Evolutionary conservation across 2,113 vertebrate species (phyloP).

Genomic region (Heterochromis multidens): DNA sequence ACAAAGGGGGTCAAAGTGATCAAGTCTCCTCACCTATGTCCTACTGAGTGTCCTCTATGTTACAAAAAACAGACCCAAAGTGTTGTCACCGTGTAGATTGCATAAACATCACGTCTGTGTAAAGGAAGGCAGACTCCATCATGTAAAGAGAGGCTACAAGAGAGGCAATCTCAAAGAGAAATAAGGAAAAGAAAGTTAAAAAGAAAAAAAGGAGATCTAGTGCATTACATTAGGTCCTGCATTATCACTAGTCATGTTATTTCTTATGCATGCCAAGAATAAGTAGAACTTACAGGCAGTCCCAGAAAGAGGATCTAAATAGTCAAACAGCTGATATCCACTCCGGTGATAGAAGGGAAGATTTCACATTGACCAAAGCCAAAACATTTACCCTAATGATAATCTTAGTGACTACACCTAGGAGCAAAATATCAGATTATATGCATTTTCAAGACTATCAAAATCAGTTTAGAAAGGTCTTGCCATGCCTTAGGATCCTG

Average conservation of each 20-base stretch:
- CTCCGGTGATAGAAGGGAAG: slow-evolving; percentile 92
- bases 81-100: slow-evolving; percentile 91
- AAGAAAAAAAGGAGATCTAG: slow-evolving; percentile 88
- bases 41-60: slow-evolving; percentile 90
- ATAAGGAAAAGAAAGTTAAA: slow-evolving; percentile 81
- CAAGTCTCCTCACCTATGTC: slow-evolving; percentile 92
- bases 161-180: slow-evolving; percentile 68
- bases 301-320: slow-evolving; percentile 76
- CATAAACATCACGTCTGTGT: slow-evolving; percentile 90
- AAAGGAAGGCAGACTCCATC: slow-evolving; percentile 93
- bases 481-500: slow-evolving; percentile 86
- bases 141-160: slow-evolving; percentile 80
- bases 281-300: slow-evolving; percentile 79
- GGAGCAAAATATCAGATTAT: slow-evolving; percentile 74
- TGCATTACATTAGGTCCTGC: slow-evolving; percentile 94
- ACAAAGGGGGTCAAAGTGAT: slow-evolving; percentile 89
- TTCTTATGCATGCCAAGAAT: slow-evolving; percentile 97
- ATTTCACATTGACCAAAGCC: slow-evolving; percentile 92
- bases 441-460: slow-evolving; percentile 75
- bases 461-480: slow-evolving; percentile 75
- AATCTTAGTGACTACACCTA: slow-evolving; percentile 69
- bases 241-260: slow-evolving; percentile 87
- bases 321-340: slow-evolving; percentile 94
- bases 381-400: slow-evolving; percentile 69
- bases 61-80: slow-evolving; percentile 79